Conservation (phyloP, 2,888 invertebrate genomes). For the Tuta absoluta region DNA sequence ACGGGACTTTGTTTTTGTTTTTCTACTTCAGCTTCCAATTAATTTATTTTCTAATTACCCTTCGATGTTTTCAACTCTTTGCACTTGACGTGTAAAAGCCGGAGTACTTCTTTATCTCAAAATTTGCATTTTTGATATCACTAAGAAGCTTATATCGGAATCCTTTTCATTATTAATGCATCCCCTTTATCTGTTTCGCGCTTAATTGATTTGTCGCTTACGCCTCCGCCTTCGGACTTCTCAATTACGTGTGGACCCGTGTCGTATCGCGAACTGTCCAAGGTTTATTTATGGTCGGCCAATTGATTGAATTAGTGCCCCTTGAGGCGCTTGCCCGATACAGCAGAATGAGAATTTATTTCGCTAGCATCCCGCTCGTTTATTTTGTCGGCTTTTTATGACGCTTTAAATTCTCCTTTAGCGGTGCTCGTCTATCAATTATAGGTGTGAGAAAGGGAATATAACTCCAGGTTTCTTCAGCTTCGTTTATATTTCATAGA, state of each 20-base stretch:
- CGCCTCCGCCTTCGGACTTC: slow-evolving; percentile 59
- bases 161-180: slow-evolving; percentile 63
- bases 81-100: slow-evolving; percentile 1
- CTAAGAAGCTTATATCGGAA: slow-evolving; percentile 48
- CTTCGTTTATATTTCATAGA: not conserved
- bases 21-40: slow-evolving; percentile 25
- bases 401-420: slow-evolving; percentile 36
- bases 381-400: slow-evolving; percentile 50
- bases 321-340: slow-evolving; percentile 69
- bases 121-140: slow-evolving; percentile 51
- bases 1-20: slow-evolving; percentile 59
- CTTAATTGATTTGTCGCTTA: slow-evolving; percentile 78
- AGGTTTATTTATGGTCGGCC: slow-evolving; percentile 74
- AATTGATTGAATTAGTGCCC: slow-evolving; percentile 80
- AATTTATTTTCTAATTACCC: slow-evolving; percentile 8
- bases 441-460: slow-evolving; percentile 9
- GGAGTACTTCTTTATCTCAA: slow-evolving; percentile 40
- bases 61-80: not conserved
- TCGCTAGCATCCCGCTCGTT: slow-evolving; percentile 51
- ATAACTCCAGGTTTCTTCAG: not conserved
- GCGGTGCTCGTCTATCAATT: slow-evolving; percentile 21
- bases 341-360: slow-evolving; percentile 66
- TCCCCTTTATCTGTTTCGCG: slow-evolving; percentile 69
- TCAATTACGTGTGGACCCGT: slow-evolving; percentile 70
- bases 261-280: slow-evolving; percentile 70